These are phyloP conservation scores for Atlantisia rogersi DNA, from an alignment of 2,113 vertebrate genomes.

Conservation along the genomic window DNA sequence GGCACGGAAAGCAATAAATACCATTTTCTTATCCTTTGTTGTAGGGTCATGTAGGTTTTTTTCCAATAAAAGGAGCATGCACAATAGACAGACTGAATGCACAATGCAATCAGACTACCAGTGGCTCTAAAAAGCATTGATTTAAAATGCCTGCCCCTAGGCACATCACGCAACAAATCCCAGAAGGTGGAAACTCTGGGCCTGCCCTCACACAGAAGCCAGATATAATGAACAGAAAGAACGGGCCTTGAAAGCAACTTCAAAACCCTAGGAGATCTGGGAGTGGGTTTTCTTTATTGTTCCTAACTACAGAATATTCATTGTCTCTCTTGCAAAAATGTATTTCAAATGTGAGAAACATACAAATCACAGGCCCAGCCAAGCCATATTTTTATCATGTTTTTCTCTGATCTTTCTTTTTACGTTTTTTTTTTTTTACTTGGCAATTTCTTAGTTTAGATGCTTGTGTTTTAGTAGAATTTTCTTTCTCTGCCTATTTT, in stretches of 20 bases:
- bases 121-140: background rate
- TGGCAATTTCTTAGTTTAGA: background rate
- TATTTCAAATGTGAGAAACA: background rate
- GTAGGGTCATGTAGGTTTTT: background rate
- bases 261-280: background rate
- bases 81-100: background rate
- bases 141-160: constrained; percentile 1
- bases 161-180: background rate
- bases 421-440: background rate
- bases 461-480: background rate
- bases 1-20: background rate
- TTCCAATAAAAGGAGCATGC: background rate
- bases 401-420: background rate
- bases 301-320: background rate
- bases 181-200: constrained; percentile 25
- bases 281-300: background rate
- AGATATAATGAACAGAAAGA: background rate
- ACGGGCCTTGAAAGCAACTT: background rate
- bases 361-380: background rate
- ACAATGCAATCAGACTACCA: background rate
- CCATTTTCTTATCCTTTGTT: background rate
- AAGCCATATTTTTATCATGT: background rate
- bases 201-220: background rate
- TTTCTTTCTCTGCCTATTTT: background rate
- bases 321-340: background rate